Evolutionary conservation across 1,140 invertebrate species (phyloP), one percentile per base, ranked within the genome.

Genomic region (Ips typographus): DNA sequence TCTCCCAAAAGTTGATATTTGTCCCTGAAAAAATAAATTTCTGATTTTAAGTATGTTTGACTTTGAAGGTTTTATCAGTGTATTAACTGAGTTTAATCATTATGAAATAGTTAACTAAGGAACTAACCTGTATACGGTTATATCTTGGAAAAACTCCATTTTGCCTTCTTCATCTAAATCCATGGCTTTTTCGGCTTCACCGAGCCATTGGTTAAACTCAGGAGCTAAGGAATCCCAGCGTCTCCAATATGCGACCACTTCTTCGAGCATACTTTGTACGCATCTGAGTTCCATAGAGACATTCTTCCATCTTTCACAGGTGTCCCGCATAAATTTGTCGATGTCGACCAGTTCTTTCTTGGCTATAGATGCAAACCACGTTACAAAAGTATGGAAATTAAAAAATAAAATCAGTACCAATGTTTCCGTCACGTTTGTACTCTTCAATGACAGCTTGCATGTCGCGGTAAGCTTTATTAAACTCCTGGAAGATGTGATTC

Each of bases 401-500:
- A 40, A 39, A 5, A 42, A 43, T 0, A 38, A 37, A 37, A 1
- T 2, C 37, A 55, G n/a, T 85, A 85, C 91, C 88, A 58, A 94
- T 86, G 81, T 91, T 88, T 72, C 91, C 91, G 52, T 94, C 91
- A 73, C 88, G 87, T 83, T 95, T 96, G 77, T 95, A 97, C 75
- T 94, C 92, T 52, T 96, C 93, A 42, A 93, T 90, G 52, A 95
- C 91, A 77, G 94, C 91, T 81, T 95, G 93, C 87, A 96, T 94
- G 77, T 96, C 93, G 69, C 91, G 83, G 77, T 91, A 95, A 36
- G 94, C 93, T 83, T 93, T 94, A 76, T 96, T 93, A 82, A 96
- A 96, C 82, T 95, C 94, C 80, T 96, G 92, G 83, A 96, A 95
- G 74, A 98, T 92, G 80, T 93, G 90, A 81, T 94, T 95, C 73